Conservation (phyloP, 2,888 invertebrate genomes). For the Pterobdella sp. region DNA sequence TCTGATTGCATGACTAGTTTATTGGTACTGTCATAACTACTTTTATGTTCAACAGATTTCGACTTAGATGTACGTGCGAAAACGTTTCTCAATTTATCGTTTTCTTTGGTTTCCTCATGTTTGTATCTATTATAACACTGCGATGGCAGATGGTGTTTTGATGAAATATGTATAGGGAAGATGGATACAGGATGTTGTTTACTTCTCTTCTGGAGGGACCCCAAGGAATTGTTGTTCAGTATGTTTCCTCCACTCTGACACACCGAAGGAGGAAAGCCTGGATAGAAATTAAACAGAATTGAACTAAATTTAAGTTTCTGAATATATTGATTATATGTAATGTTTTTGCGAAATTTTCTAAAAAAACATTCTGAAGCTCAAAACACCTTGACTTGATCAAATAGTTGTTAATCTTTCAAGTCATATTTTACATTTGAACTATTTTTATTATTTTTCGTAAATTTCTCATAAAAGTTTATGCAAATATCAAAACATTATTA, state of each 20-base stretch:
- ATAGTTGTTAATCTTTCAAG: too few relatives aligned
- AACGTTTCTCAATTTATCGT: slow-evolving; percentile 68
- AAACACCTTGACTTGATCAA: too few relatives aligned
- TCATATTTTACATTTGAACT: too few relatives aligned
- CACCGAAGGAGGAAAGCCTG: slow-evolving; percentile 14
- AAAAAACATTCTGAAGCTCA: too few relatives aligned
- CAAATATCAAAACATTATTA: too few relatives aligned
- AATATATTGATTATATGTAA: background rate
- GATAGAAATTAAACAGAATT: background rate
- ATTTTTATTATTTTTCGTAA: too few relatives aligned
- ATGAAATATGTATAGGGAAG: background rate
- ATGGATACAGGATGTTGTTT: background rate
- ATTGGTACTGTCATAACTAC: too few relatives aligned
- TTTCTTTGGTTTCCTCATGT: slow-evolving; percentile 60
- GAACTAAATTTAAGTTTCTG: background rate
- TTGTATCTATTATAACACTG: slow-evolving; percentile 1
- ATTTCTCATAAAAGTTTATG: too few relatives aligned
- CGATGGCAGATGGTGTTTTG: slow-evolving; percentile 11
- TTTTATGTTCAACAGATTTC: background rate
- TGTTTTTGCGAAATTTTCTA: too few relatives aligned
- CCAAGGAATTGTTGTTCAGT: background rate
- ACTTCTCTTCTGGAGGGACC: background rate
- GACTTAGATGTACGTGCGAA: slow-evolving; percentile 42
- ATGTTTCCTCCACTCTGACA: slow-evolving; percentile 22
- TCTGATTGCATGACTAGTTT: too few relatives aligned